Evolutionary conservation across 1,140 invertebrate genomes (phyloP), one percentile per base, ranked within the genome.

Genomic region (Leptinotarsa texana): DNA sequence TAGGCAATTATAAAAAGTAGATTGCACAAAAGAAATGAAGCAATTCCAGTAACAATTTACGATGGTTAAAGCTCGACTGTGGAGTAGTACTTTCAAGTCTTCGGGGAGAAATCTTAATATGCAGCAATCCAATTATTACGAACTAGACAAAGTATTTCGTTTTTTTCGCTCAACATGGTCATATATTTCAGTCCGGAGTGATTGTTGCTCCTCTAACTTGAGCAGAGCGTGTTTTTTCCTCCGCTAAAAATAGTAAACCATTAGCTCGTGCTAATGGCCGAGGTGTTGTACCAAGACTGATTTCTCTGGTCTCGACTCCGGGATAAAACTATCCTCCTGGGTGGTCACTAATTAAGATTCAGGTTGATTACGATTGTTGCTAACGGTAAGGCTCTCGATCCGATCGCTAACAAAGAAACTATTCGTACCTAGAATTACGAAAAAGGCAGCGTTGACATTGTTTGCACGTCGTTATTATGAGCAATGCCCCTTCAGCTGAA

Each of bases 321-420:
- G 77, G 78, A 80, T 79, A 81, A 82, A 82, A 79, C 79, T 80
- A 80, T 80, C 75, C 82, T 83, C 80, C 72, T 82, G 82, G 82
- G 82, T 83, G 82, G 82, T 77, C 82, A 81, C 81, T 83, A 83
- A 83, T 83, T 83, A 83, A 83, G 82, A 83, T 83, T 83, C 82
- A 81, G 79, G 70, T 78, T 83, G 82, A 83, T 83, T 83, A 79
- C 82, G 82, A 83, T 83, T 83, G 82, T 82, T 77, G 80, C 79
- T 82, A 82, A 81, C 81, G 81, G 81, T 83, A 83, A 78, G 81
- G 79, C 80, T 82, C 80, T 78, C 81, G 75, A 76, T 72, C 67
- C 69, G 77, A 80, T 75, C 73, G 75, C 71, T 78, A 76, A 81
- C 81, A 82, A 82, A 80, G 79, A 80, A 80, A 77, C 80, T 80